Conservation (phyloP, 2,888 invertebrate species). For the Stenchaetothrips biformis region DNA sequence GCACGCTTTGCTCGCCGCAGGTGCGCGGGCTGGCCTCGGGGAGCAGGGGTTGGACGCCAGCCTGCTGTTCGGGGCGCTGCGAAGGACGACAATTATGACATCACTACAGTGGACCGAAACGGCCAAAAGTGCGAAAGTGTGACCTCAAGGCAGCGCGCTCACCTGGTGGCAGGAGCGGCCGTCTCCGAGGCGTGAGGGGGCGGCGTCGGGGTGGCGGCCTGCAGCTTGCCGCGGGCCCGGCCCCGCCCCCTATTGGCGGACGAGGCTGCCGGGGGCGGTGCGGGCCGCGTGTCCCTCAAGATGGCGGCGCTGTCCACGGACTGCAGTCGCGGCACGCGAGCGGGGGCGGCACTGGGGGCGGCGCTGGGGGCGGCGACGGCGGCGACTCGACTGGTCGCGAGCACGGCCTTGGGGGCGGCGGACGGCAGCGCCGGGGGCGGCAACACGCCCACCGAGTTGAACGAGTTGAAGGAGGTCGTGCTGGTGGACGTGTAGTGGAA, state of each 20-base stretch:
- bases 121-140: too few relatives aligned
- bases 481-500: neutral
- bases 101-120: too few relatives aligned
- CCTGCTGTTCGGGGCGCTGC: neutral
- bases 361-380: constrained; percentile 2
- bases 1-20: neutral
- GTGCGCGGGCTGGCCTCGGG: neutral
- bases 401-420: neutral
- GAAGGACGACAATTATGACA: too few relatives aligned
- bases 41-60: neutral
- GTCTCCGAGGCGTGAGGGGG: neutral
- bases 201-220: neutral
- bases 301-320: neutral
- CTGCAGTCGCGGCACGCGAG: neutral
- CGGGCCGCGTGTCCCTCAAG: constrained; percentile 9
- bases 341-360: neutral
- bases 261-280: neutral
- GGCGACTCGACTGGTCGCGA: neutral
- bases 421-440: neutral
- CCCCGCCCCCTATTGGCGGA: neutral
- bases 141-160: too few relatives aligned
- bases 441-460: too few relatives aligned
- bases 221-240: neutral
- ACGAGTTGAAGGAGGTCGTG: neutral
- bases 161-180: neutral